Base-by-base conservation (phyloP, 2,113 vertebrate genomes). In the Thinocorus orbignyianus region DNA sequence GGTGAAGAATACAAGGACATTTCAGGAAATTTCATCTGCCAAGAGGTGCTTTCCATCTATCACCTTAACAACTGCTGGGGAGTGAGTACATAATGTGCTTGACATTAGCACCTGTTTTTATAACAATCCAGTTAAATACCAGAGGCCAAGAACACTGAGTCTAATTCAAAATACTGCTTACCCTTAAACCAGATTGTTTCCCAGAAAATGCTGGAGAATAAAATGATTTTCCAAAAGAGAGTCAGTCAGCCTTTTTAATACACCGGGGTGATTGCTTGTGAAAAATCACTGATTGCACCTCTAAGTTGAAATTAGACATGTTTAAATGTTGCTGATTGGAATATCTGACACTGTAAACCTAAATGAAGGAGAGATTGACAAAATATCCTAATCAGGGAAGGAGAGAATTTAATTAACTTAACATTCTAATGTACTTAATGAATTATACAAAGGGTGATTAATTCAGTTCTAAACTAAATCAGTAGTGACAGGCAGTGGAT, bases 371-470 rank as follows among this genome's bases (percentile, higher is more conserved):
- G n/a, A 96, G 86, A 94, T 44, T 93, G 95, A 91, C 70, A 94
- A 96, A 94, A 94, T 90, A 96, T 91, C 65, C 88, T 93, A 95
- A 95, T 95, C 93, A 96, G 72, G 35, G 93, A 92, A 88, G 55
- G 42, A 86, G 76, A 88, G 23, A 17, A 84, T 94, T 70, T 64
- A 64, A 94, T 86, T 88, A 92, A 60, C 68, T 90, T 92, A 77
- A 57, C 94, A 95, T 94, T 97, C 76, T 79, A 79, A 93, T 83
- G 57, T 65, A 61, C 83, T 92, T 84, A 90, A 96, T 95, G 69
- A 91, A 95, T 95, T 94, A 94, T 95, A 95, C 93, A 95, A 93
- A 92, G 25, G 25, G 46, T 89, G 65, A 90, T 96, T 82, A 93
- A 94, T 88, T 74, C 33, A 78, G 31, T 68, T 78, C 80, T 71